Base-by-base conservation (phyloP, 2,797 vertebrate species). In the Phyllotis vaccarum region DNA sequence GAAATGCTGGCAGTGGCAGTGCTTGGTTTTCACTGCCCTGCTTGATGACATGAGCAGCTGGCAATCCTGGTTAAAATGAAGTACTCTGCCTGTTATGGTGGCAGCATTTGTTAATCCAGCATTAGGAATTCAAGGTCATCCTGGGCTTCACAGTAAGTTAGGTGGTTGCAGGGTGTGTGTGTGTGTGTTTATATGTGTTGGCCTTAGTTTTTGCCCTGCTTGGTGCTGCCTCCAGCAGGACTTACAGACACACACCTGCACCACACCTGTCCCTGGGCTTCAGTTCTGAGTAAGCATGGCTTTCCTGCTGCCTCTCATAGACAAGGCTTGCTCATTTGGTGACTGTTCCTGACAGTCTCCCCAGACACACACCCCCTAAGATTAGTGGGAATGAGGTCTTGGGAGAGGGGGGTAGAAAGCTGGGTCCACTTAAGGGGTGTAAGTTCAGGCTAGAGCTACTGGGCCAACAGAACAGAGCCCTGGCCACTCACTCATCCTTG, bases 211-310 rank as follows among this genome's bases (percentile, higher is more conserved):
- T 95, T 95, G 83, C 54, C 74, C 56, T 60, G 21, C 74, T 29
- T 13, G n/a, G 72, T 14, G 12, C 79, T 37, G 87, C 79, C 75
- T 86, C 94, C 88, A 9, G 5, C 8, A 95, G 86, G 95, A 66
- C 83, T 3, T 29, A 16, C n/a, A 70, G 52, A 62, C 81, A 62
- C 58, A 81, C 24, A 72, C 3, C 22, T 27, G 58, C 24, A 31
- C 52, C 86, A 78, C 87, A 87, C 96, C 87, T 82, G 80, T 78
- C 92, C 5, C 58, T 1, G 79, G 22, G 90, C 56, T 76, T 83
- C 74, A 14, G 62, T 86, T 72, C 58, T 0, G 60, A 34, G 37
- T 12, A 27, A 34, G 37, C 0, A 5, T 34, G 78, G 34, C 16
- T 60, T 49, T 8, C 56, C 75, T 12, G 34, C 2, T 12, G 6